Evolutionary conservation across 2,888 invertebrate species (phyloP), one percentile per base, ranked within the genome.

Genomic region (Microchrysa polita): DNA sequence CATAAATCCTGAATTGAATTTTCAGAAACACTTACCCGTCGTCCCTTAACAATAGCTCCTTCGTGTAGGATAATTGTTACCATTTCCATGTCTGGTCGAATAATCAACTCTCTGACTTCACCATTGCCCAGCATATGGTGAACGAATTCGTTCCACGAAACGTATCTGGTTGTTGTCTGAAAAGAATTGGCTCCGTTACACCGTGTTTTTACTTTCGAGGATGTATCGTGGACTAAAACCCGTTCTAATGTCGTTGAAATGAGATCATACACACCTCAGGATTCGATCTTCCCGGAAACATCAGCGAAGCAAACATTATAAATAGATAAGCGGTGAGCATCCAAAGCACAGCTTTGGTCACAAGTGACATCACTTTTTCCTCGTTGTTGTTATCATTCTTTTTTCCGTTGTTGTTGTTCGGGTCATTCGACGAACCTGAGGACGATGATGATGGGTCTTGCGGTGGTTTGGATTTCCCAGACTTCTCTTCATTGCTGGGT

Each of bases 81-180:
- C 79, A 93, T 90, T 81, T 95, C 94, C 79, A 92, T 86, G 81
- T 95, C 95, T 0, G 96, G 96, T 53, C 93, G 86, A 0, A 97
- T 91, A 76, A 94, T 90, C 10, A 96, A 86, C 84, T 95, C 93
- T 79, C 94, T 92, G 0, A 97, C 97, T 87, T 98, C 97, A 14
- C 98, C 98, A 81, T 94, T 95, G 0, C 94, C 91, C 72, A 98
- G 85, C 94, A 98, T 95, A 76, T 96, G 93, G 84, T 97, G 92
- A 0, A 96, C 90, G 86, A 98, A 98, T 85, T 98, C 97, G 85
- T 96, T 96, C 98, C 98, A 98, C 0, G 96, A 94, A 1, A 96
- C 92, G 82, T 93, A 94, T 40, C 92, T 87, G n/a, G 83, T 84
- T 5, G 83, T 80, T 10, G 81, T 81, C 79, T 81, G 67, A 44